Conservation (phyloP, 2,888 invertebrate species). For the Cylindroiulus punctatus region DNA sequence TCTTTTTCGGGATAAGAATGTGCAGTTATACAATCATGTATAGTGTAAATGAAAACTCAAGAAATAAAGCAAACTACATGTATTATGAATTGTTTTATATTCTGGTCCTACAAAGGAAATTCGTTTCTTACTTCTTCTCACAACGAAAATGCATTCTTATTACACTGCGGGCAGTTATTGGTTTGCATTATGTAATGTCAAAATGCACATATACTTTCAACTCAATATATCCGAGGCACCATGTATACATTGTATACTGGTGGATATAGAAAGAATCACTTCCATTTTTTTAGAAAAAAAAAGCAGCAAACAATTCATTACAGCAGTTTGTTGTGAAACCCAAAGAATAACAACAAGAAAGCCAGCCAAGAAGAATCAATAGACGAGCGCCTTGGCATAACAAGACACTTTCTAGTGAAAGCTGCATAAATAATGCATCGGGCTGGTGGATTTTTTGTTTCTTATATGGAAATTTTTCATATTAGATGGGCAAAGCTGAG, state of each 20-base stretch:
- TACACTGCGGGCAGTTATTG: not conserved
- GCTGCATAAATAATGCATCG: slow-evolving; percentile 45
- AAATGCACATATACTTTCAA: not conserved
- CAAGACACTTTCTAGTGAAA: slow-evolving; percentile 47
- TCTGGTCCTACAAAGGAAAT: too few species aligned
- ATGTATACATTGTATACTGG: not conserved
- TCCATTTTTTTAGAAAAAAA: not conserved
- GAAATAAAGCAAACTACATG: too few species aligned
- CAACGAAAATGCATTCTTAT: too few species aligned
- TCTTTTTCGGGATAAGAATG: not conserved
- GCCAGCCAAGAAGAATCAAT: slow-evolving; percentile 43
- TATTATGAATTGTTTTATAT: too few species aligned
- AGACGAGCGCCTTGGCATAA: slow-evolving; percentile 42
- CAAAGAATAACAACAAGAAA: slow-evolving; percentile 30
- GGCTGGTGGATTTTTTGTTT: not conserved
- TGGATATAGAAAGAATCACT: not conserved
- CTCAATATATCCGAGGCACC: not conserved
- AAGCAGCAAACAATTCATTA: slow-evolving; percentile 36
- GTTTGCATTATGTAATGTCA: not conserved
- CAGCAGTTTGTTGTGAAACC: slow-evolving; percentile 39
- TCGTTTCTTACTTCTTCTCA: too few species aligned
- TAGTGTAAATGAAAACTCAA: not conserved
- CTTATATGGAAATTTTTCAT: slow-evolving; percentile 43
- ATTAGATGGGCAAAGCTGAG: slow-evolving; percentile 44
- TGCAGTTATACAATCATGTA: not conserved